Evolutionary conservation across 1,140 invertebrate species (phyloP).

Genomic region (Drosophila auraria): DNA sequence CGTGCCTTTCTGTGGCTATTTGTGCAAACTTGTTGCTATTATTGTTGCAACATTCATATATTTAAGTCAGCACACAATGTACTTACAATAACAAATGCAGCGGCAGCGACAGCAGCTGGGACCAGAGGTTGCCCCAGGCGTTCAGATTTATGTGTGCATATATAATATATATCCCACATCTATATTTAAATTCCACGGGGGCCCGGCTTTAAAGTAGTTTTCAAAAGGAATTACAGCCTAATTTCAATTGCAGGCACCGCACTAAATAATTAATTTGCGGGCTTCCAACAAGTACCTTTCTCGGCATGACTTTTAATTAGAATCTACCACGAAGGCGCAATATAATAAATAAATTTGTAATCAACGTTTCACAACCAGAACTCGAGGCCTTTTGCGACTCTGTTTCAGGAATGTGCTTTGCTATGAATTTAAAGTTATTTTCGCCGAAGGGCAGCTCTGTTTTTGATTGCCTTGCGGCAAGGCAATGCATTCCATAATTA

Average conservation of each 20-base stretch:
- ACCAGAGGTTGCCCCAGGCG: slow-evolving; percentile 1
- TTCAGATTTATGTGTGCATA: slow-evolving; percentile 20
- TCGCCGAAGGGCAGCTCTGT: slow-evolving; percentile 10
- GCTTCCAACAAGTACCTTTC: background rate
- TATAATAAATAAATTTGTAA: slow-evolving; percentile 33
- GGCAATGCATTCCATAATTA: slow-evolving; percentile 45
- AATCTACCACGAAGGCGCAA: slow-evolving; percentile 8
- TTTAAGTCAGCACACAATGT: slow-evolving; percentile 12
- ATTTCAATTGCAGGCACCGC: slow-evolving; percentile 3
- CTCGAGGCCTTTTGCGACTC: slow-evolving; percentile 23
- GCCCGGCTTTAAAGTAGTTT: background rate
- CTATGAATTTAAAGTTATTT: slow-evolving; percentile 33
- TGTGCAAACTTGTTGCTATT: slow-evolving; percentile 29
- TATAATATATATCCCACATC: slow-evolving; percentile 3
- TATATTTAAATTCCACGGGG: background rate
- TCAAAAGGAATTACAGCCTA: background rate
- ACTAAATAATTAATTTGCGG: slow-evolving; percentile 28
- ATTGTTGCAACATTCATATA: slow-evolving; percentile 26
- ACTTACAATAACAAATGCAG: slow-evolving; percentile 20
- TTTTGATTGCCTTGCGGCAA: slow-evolving; percentile 32
- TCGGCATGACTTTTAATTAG: slow-evolving; percentile 22
- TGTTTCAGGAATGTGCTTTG: slow-evolving; percentile 30
- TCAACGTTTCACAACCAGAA: slow-evolving; percentile 12
- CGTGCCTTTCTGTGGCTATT: slow-evolving; percentile 41
- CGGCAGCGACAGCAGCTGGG: slow-evolving; percentile 24